Evolutionary conservation across 64 coral and sea anemone genomes (phyloP).

Genomic region (Stylophora pistillata): DNA sequence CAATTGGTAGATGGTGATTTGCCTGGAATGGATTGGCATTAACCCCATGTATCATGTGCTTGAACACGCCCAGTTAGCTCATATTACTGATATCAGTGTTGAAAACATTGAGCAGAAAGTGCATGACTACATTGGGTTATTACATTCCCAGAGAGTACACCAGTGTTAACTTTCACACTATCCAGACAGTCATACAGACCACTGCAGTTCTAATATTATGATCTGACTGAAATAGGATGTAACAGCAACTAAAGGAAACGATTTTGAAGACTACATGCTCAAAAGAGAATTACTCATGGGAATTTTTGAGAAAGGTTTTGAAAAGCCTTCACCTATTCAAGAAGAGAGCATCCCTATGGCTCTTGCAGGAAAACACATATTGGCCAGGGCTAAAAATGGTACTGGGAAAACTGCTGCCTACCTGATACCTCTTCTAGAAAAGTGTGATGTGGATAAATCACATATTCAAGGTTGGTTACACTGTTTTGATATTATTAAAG

Average conservation of each 20-base stretch:
- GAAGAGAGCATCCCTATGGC: slow-evolving; percentile 98
- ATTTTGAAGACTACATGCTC: slow-evolving; percentile 99
- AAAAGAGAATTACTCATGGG: slow-evolving; percentile 97
- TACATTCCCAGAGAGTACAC: too few species aligned
- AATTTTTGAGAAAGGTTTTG: slow-evolving; percentile 99
- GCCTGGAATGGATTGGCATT: too few species aligned
- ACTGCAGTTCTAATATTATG: background rate
- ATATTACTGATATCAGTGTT: too few species aligned
- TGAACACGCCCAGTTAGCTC: too few species aligned
- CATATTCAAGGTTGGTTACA: slow-evolving; percentile 83
- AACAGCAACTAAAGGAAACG: slow-evolving; percentile 98
- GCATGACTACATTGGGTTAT: too few species aligned
- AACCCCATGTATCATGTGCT: too few species aligned
- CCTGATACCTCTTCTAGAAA: slow-evolving; percentile 92
- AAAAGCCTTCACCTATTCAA: slow-evolving; percentile 98
- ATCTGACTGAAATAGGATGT: slow-evolving; percentile 75
- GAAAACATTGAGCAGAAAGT: too few species aligned
- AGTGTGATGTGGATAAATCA: slow-evolving; percentile 75
- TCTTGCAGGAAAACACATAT: slow-evolving; percentile 89
- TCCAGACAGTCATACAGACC: background rate
- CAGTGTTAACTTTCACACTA: too few species aligned
- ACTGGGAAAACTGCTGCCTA: slow-evolving; percentile 99
- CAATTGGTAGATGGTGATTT: too few species aligned
- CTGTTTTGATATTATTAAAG: too few species aligned
- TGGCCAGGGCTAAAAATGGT: slow-evolving; percentile 99